Evolutionary conservation across 2,797 vertebrate genomes (phyloP).

Genomic region (Syngnathus acus): DNA sequence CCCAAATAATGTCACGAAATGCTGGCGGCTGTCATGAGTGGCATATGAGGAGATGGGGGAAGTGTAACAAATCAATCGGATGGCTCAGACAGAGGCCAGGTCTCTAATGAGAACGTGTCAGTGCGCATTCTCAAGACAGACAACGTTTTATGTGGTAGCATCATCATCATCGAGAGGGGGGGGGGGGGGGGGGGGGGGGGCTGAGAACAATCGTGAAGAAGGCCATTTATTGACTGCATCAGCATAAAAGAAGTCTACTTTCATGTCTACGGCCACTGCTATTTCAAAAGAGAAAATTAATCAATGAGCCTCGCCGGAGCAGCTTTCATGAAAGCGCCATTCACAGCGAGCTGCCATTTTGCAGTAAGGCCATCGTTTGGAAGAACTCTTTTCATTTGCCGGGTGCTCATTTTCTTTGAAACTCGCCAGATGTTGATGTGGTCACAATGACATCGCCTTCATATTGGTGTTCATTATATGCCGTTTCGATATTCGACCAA

Average conservation of each 20-base stretch:
- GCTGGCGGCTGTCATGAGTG: conserved; percentile 33
- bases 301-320: conserved; percentile 45
- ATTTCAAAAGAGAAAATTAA: conserved; percentile 55
- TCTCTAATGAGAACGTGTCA: conserved; percentile 40
- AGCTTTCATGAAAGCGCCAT: conserved; percentile 17
- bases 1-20: conserved; percentile 10
- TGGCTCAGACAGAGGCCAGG: conserved; percentile 22
- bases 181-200: conserved; percentile 21
- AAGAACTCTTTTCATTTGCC: conserved; percentile 41
- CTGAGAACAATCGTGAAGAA: conserved; percentile 38
- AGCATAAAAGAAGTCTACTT: conserved; percentile 45
- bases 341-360: conserved; percentile 45
- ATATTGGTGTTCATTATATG: not conserved
- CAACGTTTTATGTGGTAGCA: conserved; percentile 17
- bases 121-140: conserved; percentile 38
- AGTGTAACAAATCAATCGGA: conserved; percentile 36
- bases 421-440: not conserved
- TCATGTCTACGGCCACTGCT: conserved; percentile 24
- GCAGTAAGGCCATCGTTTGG: conserved; percentile 44
- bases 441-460: not conserved
- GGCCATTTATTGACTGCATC: conserved; percentile 47
- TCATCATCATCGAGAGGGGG: conserved; percentile 24
- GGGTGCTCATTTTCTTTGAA: conserved; percentile 18
- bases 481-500: not conserved
- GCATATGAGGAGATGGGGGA: conserved; percentile 31